Base-by-base conservation (phyloP, 2,888 invertebrate species). In the Luperina nickerlii region DNA sequence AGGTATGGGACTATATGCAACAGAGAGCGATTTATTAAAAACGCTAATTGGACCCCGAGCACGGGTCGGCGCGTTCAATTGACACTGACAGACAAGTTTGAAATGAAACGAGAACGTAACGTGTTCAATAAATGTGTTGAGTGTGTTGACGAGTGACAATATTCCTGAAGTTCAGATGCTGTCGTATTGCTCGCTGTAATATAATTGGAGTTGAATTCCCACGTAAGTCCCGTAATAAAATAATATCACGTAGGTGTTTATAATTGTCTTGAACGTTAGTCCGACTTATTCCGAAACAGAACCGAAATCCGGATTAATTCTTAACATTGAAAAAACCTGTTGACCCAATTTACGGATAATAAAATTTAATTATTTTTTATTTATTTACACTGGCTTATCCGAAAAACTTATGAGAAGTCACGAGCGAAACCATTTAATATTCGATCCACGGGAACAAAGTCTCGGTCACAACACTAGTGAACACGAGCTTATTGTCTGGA, bases 11-110 rank as follows among this genome's bases (percentile, higher is more conserved):
- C 82, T 84, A 70, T 85, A 82, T 82, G 82, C 79, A 84, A 81
- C 79, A 73, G 66, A 86, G 87, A 86, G 79, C 86, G 86, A 83
- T 90, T 90, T 89, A 89, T 90, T 90, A 89, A 90, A 89, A 87
- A 77, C 89, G 81, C 81, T 90, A 89, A 90, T 89, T 90, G 90
- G 86, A 79, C 80, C 78, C 81, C 63, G 85, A 83, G 82, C 82
- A 74, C 81, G 78, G 85, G 72, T 81, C 79, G 84, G 68, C 79
- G 83, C 79, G 84, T 83, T 81, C 89, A 78, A 82, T 86, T 81
- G 79, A 88, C 84, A 86, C 76, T 82, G 87, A 83, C 84, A 78
- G 82, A 83, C 82, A 90, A 84, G 82, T 85, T 88, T 83, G 81
- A 81, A 90, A 90, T 90, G 87, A 85, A 87, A 88, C 78, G 78